Evolutionary conservation across 2,113 vertebrate genomes (phyloP).

Genomic region (Argyrosomus japonicus): DNA sequence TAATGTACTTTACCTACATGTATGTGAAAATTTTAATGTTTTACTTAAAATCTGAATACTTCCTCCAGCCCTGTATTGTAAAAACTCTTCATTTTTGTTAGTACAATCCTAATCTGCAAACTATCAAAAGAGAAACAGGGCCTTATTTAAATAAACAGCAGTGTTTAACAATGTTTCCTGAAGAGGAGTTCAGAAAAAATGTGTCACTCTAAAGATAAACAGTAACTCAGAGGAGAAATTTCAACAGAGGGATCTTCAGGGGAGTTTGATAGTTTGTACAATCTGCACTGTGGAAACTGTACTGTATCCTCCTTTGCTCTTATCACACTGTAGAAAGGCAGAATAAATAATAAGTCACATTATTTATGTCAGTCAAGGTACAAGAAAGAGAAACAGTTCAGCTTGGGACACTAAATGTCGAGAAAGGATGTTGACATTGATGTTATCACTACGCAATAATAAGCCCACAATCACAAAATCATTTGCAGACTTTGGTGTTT

Average conservation of each 20-base stretch:
- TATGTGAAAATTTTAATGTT: no score
- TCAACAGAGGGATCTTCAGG: background rate
- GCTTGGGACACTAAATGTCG: background rate
- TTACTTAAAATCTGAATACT: no score
- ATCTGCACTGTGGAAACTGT: conserved; percentile 2
- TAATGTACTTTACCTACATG: no score
- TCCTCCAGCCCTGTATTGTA: no score
- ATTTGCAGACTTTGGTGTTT: background rate
- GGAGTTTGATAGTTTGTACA: conserved; percentile 6
- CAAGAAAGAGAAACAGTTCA: conserved; percentile 8
- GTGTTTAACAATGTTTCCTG: no score
- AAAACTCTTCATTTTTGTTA: no score
- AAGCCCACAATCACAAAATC: background rate
- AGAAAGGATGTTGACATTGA: conserved; percentile 3
- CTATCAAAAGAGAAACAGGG: no score
- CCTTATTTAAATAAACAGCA: no score
- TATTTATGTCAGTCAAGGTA: conserved; percentile 5
- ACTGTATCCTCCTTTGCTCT: background rate
- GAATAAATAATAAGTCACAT: background rate
- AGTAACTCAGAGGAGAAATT: background rate
- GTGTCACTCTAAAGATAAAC: no score
- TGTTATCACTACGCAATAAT: conserved; percentile 1
- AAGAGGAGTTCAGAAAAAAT: no score
- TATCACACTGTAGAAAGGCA: background rate
- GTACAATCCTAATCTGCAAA: no score